Evolutionary conservation across 2,888 invertebrate species (phyloP), one percentile per base, ranked within the genome.

Genomic region (Eupithecia centaureata): DNA sequence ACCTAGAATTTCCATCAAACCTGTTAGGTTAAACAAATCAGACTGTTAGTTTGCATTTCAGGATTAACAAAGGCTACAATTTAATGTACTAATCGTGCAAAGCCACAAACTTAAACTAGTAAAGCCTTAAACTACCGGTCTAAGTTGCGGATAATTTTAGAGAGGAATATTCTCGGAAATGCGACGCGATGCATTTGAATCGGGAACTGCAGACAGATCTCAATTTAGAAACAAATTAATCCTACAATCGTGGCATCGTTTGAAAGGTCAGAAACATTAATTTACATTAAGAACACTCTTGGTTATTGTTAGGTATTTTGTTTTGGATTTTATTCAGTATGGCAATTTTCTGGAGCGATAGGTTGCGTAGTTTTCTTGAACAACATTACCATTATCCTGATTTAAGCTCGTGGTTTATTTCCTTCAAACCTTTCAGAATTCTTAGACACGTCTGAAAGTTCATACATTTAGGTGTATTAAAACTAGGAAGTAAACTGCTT

Each of bases 141-240:
- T 15, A 27, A 52, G 52, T 65, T 58, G 65, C 32, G 68, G 64
- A 63, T 69, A 63, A 71, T 71, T 56, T 61, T 61, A 66, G 63
- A 58, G 10, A 22, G 42, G 28, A 51, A 38, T 35, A 66, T 66
- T 70, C 63, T 70, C n/a, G 52, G 63, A 63, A 61, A 70, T 66
- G 30, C 38, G 60, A 28, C 38, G 33, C 51, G 56, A 63, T 60
- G 61, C 61, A 66, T 70, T 69, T 58, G 56, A 63, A 70, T 66
- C 57, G 28, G 38, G 65, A 70, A 61, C 63, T 63, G 58, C 56
- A 8, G 28, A 32, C 28, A 38, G 52, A 33, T 66, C 63, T 69
- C 42, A 63, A 63, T 66, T 52, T 61, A 70, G 70, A 70, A 63
- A 30, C 59, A 42, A 42, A 42, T 65, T 47, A 51, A 64, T 65